Evolutionary conservation across 2,113 vertebrate genomes (phyloP).

Genomic region (Rhodinocichla rosea): DNA sequence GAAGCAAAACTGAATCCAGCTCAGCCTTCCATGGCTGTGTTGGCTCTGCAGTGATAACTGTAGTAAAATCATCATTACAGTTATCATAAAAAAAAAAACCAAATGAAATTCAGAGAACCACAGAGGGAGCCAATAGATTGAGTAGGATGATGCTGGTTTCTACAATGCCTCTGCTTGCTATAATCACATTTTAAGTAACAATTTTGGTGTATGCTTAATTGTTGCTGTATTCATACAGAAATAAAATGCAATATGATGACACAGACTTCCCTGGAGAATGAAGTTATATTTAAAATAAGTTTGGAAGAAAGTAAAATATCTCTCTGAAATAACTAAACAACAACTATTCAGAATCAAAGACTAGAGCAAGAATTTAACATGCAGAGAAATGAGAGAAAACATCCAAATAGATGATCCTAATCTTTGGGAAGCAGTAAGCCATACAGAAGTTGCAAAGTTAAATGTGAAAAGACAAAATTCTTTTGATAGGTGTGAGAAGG

Average conservation of each 20-base stretch:
- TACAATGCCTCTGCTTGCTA: not conserved
- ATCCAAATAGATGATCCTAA: not conserved
- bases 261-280: not conserved
- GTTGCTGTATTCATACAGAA: not conserved
- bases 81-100: not conserved
- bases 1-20: slow-evolving; percentile 6
- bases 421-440: not conserved
- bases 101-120: not conserved
- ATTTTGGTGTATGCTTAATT: not conserved
- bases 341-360: not conserved
- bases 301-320: not conserved
- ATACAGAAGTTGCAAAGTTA: not conserved
- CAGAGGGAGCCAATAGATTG: not conserved
- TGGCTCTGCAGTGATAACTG: not conserved
- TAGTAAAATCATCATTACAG: not conserved
- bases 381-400: not conserved
- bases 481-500: not conserved
- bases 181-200: not conserved
- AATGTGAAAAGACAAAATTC: not conserved
- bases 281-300: not conserved
- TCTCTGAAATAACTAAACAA: not conserved
- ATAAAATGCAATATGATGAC: not conserved
- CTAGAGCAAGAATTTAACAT: not conserved
- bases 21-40: not conserved
- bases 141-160: not conserved